Conservation (phyloP, 2,797 vertebrate genomes). For the Oryzias dopingdopingensis region DNA sequence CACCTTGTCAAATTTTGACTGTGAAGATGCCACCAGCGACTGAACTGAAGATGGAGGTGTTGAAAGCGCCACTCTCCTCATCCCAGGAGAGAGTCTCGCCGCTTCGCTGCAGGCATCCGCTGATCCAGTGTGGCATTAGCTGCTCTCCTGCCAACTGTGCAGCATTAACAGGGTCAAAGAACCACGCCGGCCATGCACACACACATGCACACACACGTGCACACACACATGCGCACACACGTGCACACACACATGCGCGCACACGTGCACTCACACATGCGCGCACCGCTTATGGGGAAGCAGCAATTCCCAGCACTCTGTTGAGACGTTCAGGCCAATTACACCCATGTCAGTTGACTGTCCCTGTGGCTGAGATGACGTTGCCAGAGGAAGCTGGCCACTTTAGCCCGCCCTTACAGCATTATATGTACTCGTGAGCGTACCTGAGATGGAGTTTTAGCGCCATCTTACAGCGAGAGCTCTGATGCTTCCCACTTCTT, state of each 20-base stretch:
- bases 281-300: constrained; percentile 43
- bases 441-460: constrained; percentile 10
- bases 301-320: constrained; percentile 68
- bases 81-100: constrained; percentile 44
- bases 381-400: constrained; percentile 67
- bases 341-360: constrained; percentile 81
- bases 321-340: constrained; percentile 85
- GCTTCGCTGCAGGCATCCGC: constrained; percentile 68
- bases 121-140: constrained; percentile 78
- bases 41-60: constrained; percentile 39
- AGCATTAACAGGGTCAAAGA: constrained; percentile 68
- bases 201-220: constrained; percentile 9
- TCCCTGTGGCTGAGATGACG: constrained; percentile 70
- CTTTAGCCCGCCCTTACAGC: constrained; percentile 73
- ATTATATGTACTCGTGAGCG: constrained; percentile 76
- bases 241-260: neutral
- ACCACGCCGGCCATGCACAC: constrained; percentile 14
- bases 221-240: too few relatives aligned
- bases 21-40: constrained; percentile 18
- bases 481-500: too few relatives aligned
- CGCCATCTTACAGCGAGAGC: too few relatives aligned
- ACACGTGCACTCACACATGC: constrained; percentile 15
- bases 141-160: constrained; percentile 71
- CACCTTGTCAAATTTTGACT: constrained; percentile 28
- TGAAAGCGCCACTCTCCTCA: constrained; percentile 47